Evolutionary conservation across 2,113 vertebrate genomes (phyloP).

Genomic region (Xenopus tropicalis): UCB_Xtro_10.0 CM004449.2:8072001-8072500

Average conservation of each 20-base stretch:
- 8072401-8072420: conserved; percentile 50
- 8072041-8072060: conserved; percentile 61
- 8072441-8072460: conserved; percentile 56
- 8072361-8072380: conserved; percentile 52
- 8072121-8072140: conserved; percentile 79
- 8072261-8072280: conserved; percentile 61
- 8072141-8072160: conserved; percentile 73
- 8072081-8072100: conserved; percentile 63
- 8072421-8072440: conserved; percentile 49
- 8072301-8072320: conserved; percentile 42
- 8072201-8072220: neutral
- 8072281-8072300: conserved; percentile 50
- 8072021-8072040: conserved; percentile 70
- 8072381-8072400: conserved; percentile 50
- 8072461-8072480: conserved; percentile 19
- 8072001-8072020: conserved; percentile 65
- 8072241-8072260: conserved; percentile 69
- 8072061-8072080: conserved; percentile 54
- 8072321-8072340: conserved; percentile 47
- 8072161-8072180: neutral
- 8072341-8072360: conserved; percentile 50
- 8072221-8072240: conserved; percentile 27
- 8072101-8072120: conserved; percentile 75
- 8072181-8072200: neutral
- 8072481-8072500: neutral